phyloP scores from a whole-genome alignment of 2,113 vertebrate species.

The Marmota monax region DNA sequence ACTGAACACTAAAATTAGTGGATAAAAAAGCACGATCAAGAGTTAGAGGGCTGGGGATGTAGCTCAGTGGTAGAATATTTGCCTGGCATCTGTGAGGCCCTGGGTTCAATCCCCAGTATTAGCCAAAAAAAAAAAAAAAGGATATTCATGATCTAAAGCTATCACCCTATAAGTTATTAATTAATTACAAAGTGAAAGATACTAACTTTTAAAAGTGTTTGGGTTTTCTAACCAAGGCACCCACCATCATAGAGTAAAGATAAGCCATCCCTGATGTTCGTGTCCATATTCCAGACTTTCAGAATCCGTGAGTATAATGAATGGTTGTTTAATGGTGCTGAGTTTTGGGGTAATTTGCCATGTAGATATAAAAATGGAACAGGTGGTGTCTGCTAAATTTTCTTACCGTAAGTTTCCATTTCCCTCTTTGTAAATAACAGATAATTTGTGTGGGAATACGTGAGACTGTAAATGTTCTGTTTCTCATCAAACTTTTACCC shows the following conservation, averaged over 20 bases:
- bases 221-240: neutral
- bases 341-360: neutral
- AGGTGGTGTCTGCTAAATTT: neutral
- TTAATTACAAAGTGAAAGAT: neutral
- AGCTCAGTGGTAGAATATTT: too few species aligned
- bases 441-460: neutral
- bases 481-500: neutral
- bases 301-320: neutral
- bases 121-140: neutral
- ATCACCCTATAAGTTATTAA: neutral
- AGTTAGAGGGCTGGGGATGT: neutral
- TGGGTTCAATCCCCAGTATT: too few species aligned
- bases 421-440: neutral
- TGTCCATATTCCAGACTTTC: neutral
- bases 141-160: neutral
- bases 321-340: neutral
- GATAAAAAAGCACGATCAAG: constrained; percentile 28
- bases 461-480: neutral
- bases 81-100: too few species aligned
- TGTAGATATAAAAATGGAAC: neutral
- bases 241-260: neutral
- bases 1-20: neutral
- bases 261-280: neutral
- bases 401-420: neutral
- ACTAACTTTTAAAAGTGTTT: neutral